phyloP scores from a whole-genome alignment of 2,888 invertebrate species.

The Plebejus anna region DNA sequence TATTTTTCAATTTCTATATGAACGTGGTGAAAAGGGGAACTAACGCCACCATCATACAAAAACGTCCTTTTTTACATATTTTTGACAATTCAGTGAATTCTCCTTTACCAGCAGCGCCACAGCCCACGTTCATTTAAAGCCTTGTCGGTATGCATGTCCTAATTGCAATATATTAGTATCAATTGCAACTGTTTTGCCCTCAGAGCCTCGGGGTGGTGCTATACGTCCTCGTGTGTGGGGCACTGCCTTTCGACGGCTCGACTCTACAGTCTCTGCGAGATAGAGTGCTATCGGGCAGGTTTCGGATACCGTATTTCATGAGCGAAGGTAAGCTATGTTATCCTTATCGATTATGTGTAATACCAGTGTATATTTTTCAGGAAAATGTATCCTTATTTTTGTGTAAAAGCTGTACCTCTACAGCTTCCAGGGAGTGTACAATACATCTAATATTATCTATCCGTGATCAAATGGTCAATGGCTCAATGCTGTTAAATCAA shows the following conservation, averaged over 20 bases:
- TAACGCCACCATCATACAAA: too few relatives aligned
- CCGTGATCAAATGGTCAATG: neutral
- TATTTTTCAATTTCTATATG: neutral
- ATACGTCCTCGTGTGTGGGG: conserved; percentile 97
- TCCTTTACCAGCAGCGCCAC: too few relatives aligned
- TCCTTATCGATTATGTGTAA: neutral
- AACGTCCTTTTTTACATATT: too few relatives aligned
- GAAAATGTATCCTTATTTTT: neutral
- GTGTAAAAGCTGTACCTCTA: neutral
- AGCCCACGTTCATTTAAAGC: too few relatives aligned
- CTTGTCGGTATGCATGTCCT: neutral
- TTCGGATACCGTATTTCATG: conserved; percentile 99
- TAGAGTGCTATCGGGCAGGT: conserved; percentile 95
- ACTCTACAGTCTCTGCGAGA: conserved; percentile 94
- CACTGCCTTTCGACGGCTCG: conserved; percentile 97
- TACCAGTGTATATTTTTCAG: neutral
- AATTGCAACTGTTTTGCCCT: conserved; percentile 43
- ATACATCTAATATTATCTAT: neutral
- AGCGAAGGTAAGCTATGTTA: conserved; percentile 87
- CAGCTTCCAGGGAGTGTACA: neutral
- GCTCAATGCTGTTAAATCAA: neutral
- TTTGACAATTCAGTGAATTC: too few relatives aligned
- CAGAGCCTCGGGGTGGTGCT: conserved; percentile 98
- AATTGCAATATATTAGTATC: conserved; percentile 16
- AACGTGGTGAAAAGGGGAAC: too few relatives aligned